Base-by-base conservation (phyloP, 1,140 invertebrate genomes). In the Cherax destructor region DNA sequence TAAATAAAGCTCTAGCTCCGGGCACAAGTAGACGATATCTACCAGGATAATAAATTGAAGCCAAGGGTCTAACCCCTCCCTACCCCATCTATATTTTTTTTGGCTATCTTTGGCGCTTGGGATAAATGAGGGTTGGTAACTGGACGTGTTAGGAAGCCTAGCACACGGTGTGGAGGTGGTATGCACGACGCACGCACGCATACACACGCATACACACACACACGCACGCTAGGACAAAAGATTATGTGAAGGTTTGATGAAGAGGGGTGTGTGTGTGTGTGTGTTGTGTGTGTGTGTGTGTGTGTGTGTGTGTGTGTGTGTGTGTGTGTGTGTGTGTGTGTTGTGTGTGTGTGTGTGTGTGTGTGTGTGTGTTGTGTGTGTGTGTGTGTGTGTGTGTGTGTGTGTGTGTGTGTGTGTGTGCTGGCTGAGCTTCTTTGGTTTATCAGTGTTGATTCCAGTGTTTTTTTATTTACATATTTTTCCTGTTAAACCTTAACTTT, bases 131-230 rank as follows among this genome's bases (percentile, higher is more conserved):
- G 72, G 10, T 7, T 84, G 83, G 83, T 24, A 84, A 84, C 83
- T 72, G 7, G 18, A 84, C 30, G 83, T 84, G 83, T 84, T 61
- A 84, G 47, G 59, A 49, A 84, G 59, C 83, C 30, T 61, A 84
- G 47, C 83, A 49, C 61, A 30, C 21, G 30, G 61, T 84, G 72
- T 21, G 21, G 61, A 47, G 81, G 69, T 72, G 69, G 69, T 72
- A 72, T 72, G 69, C n/a, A n/a, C n/a, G n/a, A n/a, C n/a, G n/a
- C n/a, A n/a, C n/a, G n/a, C n/a, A n/a, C n/a, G n/a, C n/a, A n/a
- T n/a, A n/a, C n/a, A n/a, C n/a, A n/a, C n/a, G 6, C 69, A 65
- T 24, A n/a, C 6, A 83, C 81, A 30, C 56, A 83, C 56, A 41
- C 16, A 69, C 81, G 61, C 56, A 69, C 56, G 47, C 83, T 30